Evolutionary conservation across 1,140 invertebrate genomes (phyloP).

Genomic region (Bombus confusus): DNA sequence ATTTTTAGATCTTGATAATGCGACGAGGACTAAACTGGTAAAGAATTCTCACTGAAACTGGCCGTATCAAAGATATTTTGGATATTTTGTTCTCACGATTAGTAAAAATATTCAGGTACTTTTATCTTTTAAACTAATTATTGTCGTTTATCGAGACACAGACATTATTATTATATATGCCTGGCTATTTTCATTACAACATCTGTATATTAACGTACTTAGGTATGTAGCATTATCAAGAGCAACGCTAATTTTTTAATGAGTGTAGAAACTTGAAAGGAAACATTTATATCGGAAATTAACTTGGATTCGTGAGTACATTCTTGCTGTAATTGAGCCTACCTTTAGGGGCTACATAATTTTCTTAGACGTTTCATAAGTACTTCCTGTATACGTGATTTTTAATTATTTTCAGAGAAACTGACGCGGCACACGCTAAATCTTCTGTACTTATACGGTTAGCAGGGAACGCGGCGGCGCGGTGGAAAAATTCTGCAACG

Average conservation of each 20-base stretch:
- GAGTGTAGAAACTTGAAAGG: too few relatives aligned
- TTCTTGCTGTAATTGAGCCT: neutral
- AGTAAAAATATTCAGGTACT: too few relatives aligned
- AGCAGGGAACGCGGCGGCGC: neutral
- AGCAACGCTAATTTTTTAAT: too few relatives aligned
- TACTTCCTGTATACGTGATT: neutral
- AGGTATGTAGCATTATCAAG: neutral
- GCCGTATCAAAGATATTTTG: too few relatives aligned
- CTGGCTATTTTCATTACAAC: neutral
- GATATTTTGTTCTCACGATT: too few relatives aligned
- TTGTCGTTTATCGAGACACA: too few relatives aligned
- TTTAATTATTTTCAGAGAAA: slow-evolving; percentile 26
- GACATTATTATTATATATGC: neutral
- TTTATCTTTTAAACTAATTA: too few relatives aligned
- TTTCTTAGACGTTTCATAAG: neutral
- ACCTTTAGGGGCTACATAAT: neutral
- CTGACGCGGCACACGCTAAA: neutral
- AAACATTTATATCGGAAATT: too few relatives aligned
- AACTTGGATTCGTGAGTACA: neutral
- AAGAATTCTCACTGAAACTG: too few relatives aligned
- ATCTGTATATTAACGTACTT: neutral
- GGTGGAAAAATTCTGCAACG: neutral
- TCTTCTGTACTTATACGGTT: neutral
- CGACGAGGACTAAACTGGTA: too few relatives aligned
- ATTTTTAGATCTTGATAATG: neutral